Evolutionary conservation across 35 echinoderm and acorn worm species (phyloP).

Genomic region (Patiria miniata): DNA sequence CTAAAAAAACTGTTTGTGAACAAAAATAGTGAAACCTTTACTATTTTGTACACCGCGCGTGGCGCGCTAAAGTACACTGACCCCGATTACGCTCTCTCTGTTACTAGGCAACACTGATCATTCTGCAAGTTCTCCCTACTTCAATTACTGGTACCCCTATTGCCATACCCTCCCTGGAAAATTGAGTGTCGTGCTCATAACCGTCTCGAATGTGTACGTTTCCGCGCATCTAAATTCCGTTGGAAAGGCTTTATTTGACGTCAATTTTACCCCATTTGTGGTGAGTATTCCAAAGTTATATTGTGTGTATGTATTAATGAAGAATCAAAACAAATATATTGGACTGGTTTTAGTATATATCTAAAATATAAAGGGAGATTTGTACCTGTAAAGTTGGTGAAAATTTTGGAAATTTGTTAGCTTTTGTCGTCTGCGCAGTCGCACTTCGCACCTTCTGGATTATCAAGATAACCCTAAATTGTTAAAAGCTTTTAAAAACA

Average conservation of each 20-base stretch:
- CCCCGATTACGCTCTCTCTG: background rate
- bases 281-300: constrained; percentile 42
- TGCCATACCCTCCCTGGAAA: constrained; percentile 34
- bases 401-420: constrained; percentile 16
- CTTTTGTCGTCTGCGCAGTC: constrained; percentile 64
- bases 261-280: constrained; percentile 10
- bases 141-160: constrained; percentile 40
- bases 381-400: background rate
- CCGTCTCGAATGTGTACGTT: constrained; percentile 37
- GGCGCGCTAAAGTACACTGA: constrained; percentile 8
- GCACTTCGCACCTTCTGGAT: constrained; percentile 20
- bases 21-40: no score
- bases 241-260: constrained; percentile 7
- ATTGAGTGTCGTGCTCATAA: constrained; percentile 55
- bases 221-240: constrained; percentile 52
- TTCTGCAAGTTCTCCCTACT: constrained; percentile 46
- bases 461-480: no score
- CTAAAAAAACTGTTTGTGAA: no score
- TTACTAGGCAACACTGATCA: constrained; percentile 28
- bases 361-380: background rate
- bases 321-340: constrained; percentile 1
- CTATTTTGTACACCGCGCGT: no score
- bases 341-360: background rate
- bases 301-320: background rate
- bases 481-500: no score